phyloP scores from a whole-genome alignment of 2,888 invertebrate species.

The Nemotelus nigrinus region DNA sequence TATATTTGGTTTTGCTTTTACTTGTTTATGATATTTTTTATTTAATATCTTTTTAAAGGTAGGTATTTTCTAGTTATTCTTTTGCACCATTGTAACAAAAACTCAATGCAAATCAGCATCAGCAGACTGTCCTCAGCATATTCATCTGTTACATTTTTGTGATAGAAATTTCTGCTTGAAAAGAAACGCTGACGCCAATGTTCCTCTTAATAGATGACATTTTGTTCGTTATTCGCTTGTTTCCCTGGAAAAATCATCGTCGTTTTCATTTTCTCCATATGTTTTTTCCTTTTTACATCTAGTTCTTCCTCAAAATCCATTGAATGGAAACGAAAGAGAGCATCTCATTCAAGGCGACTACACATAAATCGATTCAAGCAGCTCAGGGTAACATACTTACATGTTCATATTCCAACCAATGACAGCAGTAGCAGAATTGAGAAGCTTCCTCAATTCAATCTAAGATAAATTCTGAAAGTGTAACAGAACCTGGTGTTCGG shows the following conservation, averaged over 20 bases:
- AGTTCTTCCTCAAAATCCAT: too few relatives aligned
- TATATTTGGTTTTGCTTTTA: too few relatives aligned
- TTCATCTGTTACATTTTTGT: background rate
- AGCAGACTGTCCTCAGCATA: too few relatives aligned
- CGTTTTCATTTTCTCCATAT: background rate
- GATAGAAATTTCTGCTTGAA: background rate
- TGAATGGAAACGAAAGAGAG: background rate
- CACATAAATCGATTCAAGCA: background rate
- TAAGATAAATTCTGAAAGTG: too few relatives aligned
- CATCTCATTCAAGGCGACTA: background rate
- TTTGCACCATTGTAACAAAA: background rate
- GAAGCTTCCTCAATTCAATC: too few relatives aligned
- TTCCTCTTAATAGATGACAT: background rate
- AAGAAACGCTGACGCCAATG: background rate
- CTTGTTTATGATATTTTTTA: too few relatives aligned
- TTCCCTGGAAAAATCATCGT: background rate
- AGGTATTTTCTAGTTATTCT: background rate
- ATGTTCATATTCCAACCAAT: too few relatives aligned
- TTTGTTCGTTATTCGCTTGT: background rate
- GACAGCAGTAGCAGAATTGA: too few relatives aligned
- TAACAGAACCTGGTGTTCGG: too few relatives aligned
- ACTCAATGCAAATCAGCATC: too few relatives aligned
- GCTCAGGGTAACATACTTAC: too few relatives aligned
- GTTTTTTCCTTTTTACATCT: background rate
- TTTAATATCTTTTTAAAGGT: background rate